Percentiles rank a stretch among this genome's conserved stretches.
Evolutionary conservation across 2,797 vertebrate genomes (phyloP).

Genomic region (Cercopithecus neglectus): DNA sequence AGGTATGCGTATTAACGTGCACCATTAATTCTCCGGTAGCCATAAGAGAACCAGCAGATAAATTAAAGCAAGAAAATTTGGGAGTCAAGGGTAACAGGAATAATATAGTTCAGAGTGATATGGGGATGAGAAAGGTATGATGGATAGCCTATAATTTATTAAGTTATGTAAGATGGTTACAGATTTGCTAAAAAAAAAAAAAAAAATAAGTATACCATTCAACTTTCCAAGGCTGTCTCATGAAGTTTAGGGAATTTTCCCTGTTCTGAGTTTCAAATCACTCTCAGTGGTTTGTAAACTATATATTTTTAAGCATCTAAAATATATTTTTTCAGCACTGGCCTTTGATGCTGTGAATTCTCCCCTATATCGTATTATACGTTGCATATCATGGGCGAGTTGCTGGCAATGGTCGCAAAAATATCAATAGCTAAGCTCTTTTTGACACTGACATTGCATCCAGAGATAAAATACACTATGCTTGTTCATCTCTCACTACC

Average conservation of each 20-base stretch:
- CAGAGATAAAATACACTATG: not conserved
- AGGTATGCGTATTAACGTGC: accelerated
- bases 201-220: not conserved
- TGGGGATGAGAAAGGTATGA: not conserved
- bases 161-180: not conserved
- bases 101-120: not conserved
- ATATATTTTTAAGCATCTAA: slow-evolving; percentile 1
- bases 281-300: not conserved
- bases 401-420: not conserved
- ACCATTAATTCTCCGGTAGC: not conserved
- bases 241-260: not conserved
- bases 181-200: not conserved
- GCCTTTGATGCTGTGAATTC: not conserved
- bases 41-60: not conserved
- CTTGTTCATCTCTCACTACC: not conserved
- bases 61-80: not conserved
- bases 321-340: not conserved
- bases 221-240: not conserved
- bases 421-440: not conserved
- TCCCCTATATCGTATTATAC: not conserved
- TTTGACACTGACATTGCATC: not conserved
- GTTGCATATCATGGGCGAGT: not conserved
- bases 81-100: not conserved
- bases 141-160: not conserved
- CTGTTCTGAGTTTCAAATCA: not conserved